These are phyloP conservation scores for Pterophyllum scalare DNA, from an alignment of 2,113 vertebrate genomes.

Conservation along the genomic window DNA sequence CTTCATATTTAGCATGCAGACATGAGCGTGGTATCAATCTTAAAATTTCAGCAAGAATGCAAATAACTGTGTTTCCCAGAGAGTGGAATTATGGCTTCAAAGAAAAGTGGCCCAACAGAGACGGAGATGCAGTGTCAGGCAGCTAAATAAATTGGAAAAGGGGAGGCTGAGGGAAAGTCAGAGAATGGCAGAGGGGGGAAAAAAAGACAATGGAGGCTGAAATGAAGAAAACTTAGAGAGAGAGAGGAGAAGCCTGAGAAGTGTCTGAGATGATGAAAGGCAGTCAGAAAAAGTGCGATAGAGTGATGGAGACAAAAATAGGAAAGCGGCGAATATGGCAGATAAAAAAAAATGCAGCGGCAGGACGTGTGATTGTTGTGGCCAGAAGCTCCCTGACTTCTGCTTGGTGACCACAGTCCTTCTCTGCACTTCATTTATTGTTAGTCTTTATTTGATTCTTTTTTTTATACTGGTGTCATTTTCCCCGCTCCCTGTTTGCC, in stretches of 20 bases:
- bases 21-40: not conserved
- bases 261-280: constrained; percentile 34
- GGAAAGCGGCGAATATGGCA: constrained; percentile 11
- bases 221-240: constrained; percentile 29
- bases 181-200: not conserved
- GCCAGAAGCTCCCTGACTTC: constrained; percentile 39
- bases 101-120: constrained; percentile 24
- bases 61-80: not conserved
- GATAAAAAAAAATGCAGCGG: constrained; percentile 24
- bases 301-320: constrained; percentile 41
- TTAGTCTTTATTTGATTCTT: constrained; percentile 69
- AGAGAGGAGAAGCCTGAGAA: constrained; percentile 7
- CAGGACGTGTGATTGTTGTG: constrained; percentile 31
- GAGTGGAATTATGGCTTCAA: constrained; percentile 4
- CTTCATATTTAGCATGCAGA: not conserved
- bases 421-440: constrained; percentile 61
- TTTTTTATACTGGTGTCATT: constrained; percentile 38
- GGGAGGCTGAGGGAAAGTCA: not conserved
- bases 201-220: constrained; percentile 6
- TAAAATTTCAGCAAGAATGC: constrained; percentile 2
- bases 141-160: constrained; percentile 14
- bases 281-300: constrained; percentile 21
- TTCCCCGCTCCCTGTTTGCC: constrained; percentile 25
- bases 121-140: not conserved
- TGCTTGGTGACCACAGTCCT: constrained; percentile 60